Base-by-base conservation (phyloP, 2,797 vertebrate species). In the Liasis olivaceus region DNA sequence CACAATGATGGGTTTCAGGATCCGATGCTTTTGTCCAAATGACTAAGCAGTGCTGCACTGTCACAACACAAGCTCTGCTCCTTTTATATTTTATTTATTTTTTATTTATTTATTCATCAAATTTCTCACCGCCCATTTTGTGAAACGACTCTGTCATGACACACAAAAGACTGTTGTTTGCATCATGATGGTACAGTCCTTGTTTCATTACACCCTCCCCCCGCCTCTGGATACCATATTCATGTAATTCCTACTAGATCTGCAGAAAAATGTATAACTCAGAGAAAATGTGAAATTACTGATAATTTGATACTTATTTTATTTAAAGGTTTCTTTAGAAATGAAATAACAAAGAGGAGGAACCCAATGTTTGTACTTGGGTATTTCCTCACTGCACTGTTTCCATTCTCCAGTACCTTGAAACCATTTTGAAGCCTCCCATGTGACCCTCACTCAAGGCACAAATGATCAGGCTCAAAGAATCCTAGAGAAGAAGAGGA, bases 221-320 rank as follows among this genome's bases (percentile, higher is more conserved):
- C 15, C 5, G 17, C 6, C 31, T 42, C 31, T 77, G 69, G 17
- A 77, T 42, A 77, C 17, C 31, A 20, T 36, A 42, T 31, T 77
- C 69, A 9, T 3, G 15, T 72, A 20, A 72, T n/a, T 42, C 54
- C 89, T 93, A 87, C 24, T 89, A 15, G 0, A 9, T 89, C 93
- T 90, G 89, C 20, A 36, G 66, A n/a, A 63, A 14, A 91, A 92
- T 92, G 85, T 89, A 60, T 85, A 88, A 36, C 56, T 88, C 5
- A 54, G 62, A 17, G 42, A 31, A 85, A 90, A 90, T 47, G 58
- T 60, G 31, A 36, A 84, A 54, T 85, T 51, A 59, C 72, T 90
- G 54, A 31, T 59, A 31, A 85, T 0, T 1, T 85, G 69, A 11
- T 60, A 58, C 86, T 51, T 91, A 60, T 17, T 92, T 24, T 89